Evolutionary conservation across 1,140 invertebrate species (phyloP), one percentile per base, ranked within the genome.

Genomic region (Micrasema minimum): DNA sequence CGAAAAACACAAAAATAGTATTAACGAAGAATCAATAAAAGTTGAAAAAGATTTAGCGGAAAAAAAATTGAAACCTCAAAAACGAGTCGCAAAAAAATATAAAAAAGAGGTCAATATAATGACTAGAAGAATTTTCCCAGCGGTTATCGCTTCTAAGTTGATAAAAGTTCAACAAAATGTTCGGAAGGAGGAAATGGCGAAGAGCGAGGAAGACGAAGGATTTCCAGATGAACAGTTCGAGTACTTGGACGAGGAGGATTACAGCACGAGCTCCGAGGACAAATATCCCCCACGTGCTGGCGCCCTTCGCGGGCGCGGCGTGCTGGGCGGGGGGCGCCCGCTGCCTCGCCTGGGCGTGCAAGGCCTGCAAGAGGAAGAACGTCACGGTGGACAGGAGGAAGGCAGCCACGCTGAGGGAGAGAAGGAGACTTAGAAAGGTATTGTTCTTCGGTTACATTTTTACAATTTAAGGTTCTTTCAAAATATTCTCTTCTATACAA

Each of bases 301-400:
- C 72, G 0, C 72, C 72, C 7, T 69, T 71, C 43, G 38, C 69
- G 4, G 65, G 57, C 20, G 59, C 53, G 14, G 41, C 35, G 12
- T 71, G 72, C 45, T 75, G 57, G 38, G 26, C 26, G 7, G 26
- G 26, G 7, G 85, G 46, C 86, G 88, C 87, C 35, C 86, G 93
- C 61, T 98, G 96, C 79, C 86, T 98, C 1, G 88, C 96, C 1
- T 98, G 96, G 96, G 96, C 96, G 4, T 98, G 96, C 82, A 97
- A 98, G 80, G 95, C 95, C 0, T 98, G 96, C 83, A 98, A 98
- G 80, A 91, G 94, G 82, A 97, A 97, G 83, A 95, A 92, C 3
- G 94, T 97, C 14, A 92, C 95, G 3, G 93, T 98, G 0, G 97
- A 99, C 82, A 85, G 97, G 41, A 87, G 97, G 77, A 98, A 98